Evolutionary conservation across 1,140 invertebrate genomes (phyloP).

Genomic region (Zaprionus ghesquierei): DNA sequence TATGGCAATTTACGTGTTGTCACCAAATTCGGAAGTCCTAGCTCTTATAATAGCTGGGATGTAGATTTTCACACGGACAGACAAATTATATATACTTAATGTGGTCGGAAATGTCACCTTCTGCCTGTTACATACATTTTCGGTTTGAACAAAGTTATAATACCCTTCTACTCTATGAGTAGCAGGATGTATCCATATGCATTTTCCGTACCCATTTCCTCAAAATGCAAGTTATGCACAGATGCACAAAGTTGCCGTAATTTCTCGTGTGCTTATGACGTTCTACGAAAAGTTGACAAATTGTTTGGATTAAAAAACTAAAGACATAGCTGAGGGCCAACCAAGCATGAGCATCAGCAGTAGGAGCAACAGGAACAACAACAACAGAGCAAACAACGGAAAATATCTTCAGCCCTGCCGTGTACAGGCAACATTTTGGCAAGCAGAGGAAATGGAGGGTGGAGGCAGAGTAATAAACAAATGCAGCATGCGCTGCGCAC

Average conservation of each 20-base stretch:
- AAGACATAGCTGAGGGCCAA: not conserved
- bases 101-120: too few relatives aligned
- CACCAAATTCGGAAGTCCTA: too few relatives aligned
- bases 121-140: too few relatives aligned
- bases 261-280: not conserved
- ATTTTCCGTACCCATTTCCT: not conserved
- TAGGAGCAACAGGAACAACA: not conserved
- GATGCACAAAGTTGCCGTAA: constrained; percentile 4
- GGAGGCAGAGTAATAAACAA: constrained; percentile 15
- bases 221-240: not conserved
- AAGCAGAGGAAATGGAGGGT: constrained; percentile 22
- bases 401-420: constrained; percentile 20
- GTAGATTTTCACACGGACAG: too few relatives aligned
- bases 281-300: constrained; percentile 30
- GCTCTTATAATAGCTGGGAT: too few relatives aligned
- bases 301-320: constrained; percentile 37
- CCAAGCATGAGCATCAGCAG: constrained; percentile 1
- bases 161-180: too few relatives aligned
- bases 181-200: not conserved
- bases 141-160: too few relatives aligned
- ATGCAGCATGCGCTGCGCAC: constrained; percentile 47
- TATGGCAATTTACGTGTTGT: too few relatives aligned
- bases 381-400: constrained; percentile 15
- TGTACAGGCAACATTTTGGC: constrained; percentile 52
- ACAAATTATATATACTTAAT: too few relatives aligned